Percentiles rank a stretch among this genome's conserved stretches.
These are phyloP conservation scores for Diadegma fenestrale DNA, from an alignment of 2,888 invertebrate genomes.

Conservation along the genomic window DNA sequence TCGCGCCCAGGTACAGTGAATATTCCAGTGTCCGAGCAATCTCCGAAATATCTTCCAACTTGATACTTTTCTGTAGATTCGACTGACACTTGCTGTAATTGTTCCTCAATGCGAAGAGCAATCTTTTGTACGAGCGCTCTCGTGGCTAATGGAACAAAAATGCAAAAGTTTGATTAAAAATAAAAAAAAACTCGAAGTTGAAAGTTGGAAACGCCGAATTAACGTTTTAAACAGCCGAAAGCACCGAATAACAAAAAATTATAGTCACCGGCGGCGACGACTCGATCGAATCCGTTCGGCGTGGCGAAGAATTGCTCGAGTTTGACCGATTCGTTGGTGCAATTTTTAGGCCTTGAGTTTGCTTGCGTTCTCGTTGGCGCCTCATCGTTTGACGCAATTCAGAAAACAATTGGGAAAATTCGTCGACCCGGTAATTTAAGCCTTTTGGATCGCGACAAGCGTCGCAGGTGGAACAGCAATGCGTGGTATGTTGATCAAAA, in stretches of 20 bases:
- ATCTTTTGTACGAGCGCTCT: constrained; percentile 6
- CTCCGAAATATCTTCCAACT: constrained; percentile 22
- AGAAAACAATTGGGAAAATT: constrained; percentile 15
- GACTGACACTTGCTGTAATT: constrained; percentile 14
- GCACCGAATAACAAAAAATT: background rate
- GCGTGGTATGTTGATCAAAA: background rate
- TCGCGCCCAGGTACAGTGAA: constrained; percentile 27
- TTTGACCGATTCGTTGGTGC: background rate
- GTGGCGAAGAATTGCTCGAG: background rate
- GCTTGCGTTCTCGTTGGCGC: background rate
- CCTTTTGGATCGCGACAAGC: constrained; percentile 26
- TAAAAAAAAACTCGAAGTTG: no score
- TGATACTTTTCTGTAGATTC: background rate
- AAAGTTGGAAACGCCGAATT: background rate
- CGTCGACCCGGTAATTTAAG: background rate
- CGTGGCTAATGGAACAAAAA: constrained; percentile 33
- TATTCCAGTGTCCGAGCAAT: constrained; percentile 45
- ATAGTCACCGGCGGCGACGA: background rate
- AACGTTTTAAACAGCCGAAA: no score
- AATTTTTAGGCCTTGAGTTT: background rate
- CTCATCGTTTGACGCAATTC: background rate
- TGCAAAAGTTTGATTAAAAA: background rate
- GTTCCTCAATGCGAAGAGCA: constrained; percentile 14
- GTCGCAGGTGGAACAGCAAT: constrained; percentile 37
- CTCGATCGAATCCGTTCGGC: background rate